A percentile compares a stretch with the other conserved stretches of the same genome.
Conservation (phyloP, 1,140 invertebrate genomes). For the Pseudomyrmex gracilis region DNA sequence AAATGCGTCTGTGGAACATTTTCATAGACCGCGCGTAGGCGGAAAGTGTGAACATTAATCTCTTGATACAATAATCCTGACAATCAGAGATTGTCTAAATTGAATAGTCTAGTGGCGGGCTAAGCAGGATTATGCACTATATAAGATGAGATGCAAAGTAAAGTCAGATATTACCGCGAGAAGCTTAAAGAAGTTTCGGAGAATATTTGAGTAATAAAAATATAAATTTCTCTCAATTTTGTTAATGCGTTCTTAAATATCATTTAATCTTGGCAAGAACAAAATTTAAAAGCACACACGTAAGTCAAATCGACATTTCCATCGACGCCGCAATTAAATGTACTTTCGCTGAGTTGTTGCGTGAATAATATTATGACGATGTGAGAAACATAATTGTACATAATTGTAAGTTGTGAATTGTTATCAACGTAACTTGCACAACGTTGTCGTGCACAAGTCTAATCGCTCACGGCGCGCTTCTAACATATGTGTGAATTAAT, state of each 20-base stretch:
- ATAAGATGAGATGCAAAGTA: conserved; percentile 56
- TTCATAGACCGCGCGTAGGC: background rate
- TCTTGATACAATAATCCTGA: conserved; percentile 49
- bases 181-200: conserved; percentile 44
- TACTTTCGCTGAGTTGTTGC: conserved; percentile 21
- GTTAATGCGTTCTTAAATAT: background rate
- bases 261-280: background rate
- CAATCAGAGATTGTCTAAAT: conserved; percentile 57
- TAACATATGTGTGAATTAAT: conserved; percentile 27
- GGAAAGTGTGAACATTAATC: conserved; percentile 24
- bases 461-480: conserved; percentile 1
- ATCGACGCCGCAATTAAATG: background rate
- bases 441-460: conserved; percentile 13
- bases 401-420: conserved; percentile 49
- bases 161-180: conserved; percentile 27
- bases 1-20: background rate
- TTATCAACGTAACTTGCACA: conserved; percentile 42
- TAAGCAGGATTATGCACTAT: conserved; percentile 48
- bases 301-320: background rate
- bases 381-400: conserved; percentile 24
- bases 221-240: conserved; percentile 25
- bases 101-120: conserved; percentile 48
- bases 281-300: no score
- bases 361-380: conserved; percentile 29
- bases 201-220: conserved; percentile 23